Percentiles rank a stretch among this genome's conserved stretches.
Conservation (phyloP, 2,113 vertebrate genomes). For the Dasyurus viverrinus region DNA sequence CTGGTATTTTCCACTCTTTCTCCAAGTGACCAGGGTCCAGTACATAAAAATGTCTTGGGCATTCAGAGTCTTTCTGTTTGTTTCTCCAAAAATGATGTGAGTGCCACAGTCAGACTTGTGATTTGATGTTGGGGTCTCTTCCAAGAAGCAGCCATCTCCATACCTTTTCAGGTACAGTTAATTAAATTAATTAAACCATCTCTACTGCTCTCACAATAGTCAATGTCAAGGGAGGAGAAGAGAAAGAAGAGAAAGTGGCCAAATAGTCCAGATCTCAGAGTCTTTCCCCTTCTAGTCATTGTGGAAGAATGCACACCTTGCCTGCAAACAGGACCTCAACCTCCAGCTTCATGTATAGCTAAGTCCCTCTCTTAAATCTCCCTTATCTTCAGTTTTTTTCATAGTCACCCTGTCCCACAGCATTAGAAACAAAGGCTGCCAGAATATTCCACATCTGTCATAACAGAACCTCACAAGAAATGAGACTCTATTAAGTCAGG, state of each 20-base stretch:
- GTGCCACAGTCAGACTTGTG: background rate
- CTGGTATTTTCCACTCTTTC: background rate
- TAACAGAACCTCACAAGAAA: background rate
- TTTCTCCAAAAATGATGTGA: background rate
- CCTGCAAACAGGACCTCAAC: background rate
- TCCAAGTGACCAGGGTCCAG: background rate
- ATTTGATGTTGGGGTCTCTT: background rate
- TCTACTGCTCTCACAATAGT: background rate
- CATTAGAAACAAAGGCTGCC: background rate
- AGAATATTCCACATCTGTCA: background rate
- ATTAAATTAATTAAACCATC: background rate
- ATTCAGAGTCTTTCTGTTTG: background rate
- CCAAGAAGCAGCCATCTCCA: background rate
- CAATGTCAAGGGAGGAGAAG: background rate
- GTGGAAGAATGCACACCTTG: background rate
- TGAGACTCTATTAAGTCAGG: background rate
- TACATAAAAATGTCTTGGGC: background rate
- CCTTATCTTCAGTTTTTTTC: background rate
- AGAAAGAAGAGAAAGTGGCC: background rate
- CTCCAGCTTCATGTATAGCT: background rate
- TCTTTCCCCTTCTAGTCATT: background rate
- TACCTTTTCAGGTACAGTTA: background rate
- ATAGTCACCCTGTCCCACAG: background rate
- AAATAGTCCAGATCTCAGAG: background rate
- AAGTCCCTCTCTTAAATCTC: background rate